These are phyloP conservation scores for Agonopterix subpropinquella DNA, from an alignment of 2,888 invertebrate species.

Conservation along the genomic window DNA sequence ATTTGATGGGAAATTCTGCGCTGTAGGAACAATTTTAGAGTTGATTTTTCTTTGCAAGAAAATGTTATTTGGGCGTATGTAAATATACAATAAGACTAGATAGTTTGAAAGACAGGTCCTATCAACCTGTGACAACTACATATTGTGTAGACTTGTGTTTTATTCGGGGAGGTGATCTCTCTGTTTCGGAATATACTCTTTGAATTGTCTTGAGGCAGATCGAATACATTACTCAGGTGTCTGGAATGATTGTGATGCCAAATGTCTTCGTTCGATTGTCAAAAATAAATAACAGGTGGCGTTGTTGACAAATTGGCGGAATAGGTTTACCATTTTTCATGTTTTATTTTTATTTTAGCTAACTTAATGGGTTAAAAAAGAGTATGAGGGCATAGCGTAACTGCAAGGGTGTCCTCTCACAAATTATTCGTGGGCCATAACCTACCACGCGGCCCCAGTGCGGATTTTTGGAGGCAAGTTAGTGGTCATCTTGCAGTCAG, in stretches of 20 bases:
- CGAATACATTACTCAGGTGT: conserved; percentile 39
- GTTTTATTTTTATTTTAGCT: too few species aligned
- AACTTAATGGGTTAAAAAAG: too few species aligned
- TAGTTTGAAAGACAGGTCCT: conserved; percentile 72
- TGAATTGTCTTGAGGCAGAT: conserved; percentile 51
- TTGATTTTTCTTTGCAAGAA: not conserved
- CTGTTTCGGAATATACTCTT: conserved; percentile 45
- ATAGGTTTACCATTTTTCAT: too few species aligned
- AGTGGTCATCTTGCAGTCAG: too few species aligned
- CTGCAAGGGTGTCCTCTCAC: too few species aligned
- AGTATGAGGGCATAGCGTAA: too few species aligned
- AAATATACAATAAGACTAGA: conserved; percentile 22
- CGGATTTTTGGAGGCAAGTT: too few species aligned
- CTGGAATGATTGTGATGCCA: conserved; percentile 17
- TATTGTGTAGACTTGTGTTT: conserved; percentile 65
- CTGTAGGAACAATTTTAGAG: not conserved
- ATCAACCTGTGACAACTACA: conserved; percentile 71
- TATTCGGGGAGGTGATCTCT: conserved; percentile 60
- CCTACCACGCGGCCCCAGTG: too few species aligned
- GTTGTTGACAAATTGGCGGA: not conserved
- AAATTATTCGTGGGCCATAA: too few species aligned
- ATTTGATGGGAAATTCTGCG: too few species aligned
- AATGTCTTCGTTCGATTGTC: conserved; percentile 22
- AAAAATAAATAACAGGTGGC: conserved; percentile 3
- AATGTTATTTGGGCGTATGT: conserved; percentile 3